A percentile compares a stretch with the other conserved stretches of the same genome.
These are phyloP conservation scores for Chelon auratus DNA, from an alignment of 2,797 vertebrate species.

Conservation along the genomic window DNA sequence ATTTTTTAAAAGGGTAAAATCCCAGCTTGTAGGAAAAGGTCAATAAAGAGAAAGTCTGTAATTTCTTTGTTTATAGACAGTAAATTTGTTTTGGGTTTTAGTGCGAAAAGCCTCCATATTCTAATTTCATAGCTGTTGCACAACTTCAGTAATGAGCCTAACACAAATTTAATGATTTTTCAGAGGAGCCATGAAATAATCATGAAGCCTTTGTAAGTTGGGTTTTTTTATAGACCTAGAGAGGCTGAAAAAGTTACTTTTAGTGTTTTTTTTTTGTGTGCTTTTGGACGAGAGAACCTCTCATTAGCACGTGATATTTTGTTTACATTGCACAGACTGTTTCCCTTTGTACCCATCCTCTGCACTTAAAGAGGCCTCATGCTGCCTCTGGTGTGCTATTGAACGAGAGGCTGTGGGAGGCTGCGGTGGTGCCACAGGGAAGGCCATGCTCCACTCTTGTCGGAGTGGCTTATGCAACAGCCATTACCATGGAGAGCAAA, in stretches of 20 bases:
- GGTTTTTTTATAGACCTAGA: neutral
- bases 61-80: neutral
- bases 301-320: conserved; percentile 41
- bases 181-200: conserved; percentile 6
- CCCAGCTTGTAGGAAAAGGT: neutral
- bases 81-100: neutral
- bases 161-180: neutral
- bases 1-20: neutral
- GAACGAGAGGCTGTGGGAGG: conserved; percentile 78
- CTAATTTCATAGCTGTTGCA: neutral
- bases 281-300: conserved; percentile 19
- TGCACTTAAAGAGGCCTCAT: conserved; percentile 56
- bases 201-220: neutral
- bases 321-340: conserved; percentile 54
- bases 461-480: conserved; percentile 82
- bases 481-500: conserved; percentile 73
- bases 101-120: neutral
- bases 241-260: neutral
- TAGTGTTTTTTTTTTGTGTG: neutral
- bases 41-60: neutral
- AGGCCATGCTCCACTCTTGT: conserved; percentile 68
- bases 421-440: conserved; percentile 72
- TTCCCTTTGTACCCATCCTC: conserved; percentile 38
- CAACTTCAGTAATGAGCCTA: neutral
- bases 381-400: conserved; percentile 58